A percentile compares a stretch with the other conserved stretches of the same genome.
phyloP scores from a whole-genome alignment of 2,888 invertebrate species.

The Sarcophaga subvicina region DNA sequence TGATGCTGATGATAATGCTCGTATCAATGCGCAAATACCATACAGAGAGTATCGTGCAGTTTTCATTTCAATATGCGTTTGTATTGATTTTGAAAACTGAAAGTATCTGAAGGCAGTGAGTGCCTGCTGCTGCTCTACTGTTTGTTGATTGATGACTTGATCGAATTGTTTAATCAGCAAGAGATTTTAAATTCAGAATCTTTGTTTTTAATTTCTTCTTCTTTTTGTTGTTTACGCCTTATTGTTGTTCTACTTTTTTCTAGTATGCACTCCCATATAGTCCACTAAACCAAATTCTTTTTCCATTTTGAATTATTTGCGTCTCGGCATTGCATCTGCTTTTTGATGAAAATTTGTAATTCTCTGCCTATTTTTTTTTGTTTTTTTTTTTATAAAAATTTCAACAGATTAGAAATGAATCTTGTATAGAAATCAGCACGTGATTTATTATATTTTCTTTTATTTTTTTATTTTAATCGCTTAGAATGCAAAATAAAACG shows the following conservation, averaged over 20 bases:
- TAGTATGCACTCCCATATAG: constrained; percentile 29
- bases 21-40: too few species aligned
- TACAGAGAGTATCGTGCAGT: too few species aligned
- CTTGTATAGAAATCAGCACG: constrained; percentile 44
- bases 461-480: too few species aligned
- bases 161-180: too few species aligned
- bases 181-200: too few species aligned
- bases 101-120: too few species aligned
- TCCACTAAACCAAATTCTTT: constrained; percentile 59
- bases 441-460: constrained; percentile 33
- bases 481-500: constrained; percentile 27
- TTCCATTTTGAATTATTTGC: constrained; percentile 20
- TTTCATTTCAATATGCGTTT: too few species aligned
- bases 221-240: constrained; percentile 53
- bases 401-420: constrained; percentile 22
- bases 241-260: constrained; percentile 57
- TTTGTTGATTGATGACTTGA: too few species aligned
- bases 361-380: background rate
- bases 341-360: constrained; percentile 23
- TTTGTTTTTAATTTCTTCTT: background rate
- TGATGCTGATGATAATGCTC: too few species aligned
- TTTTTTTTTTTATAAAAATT: constrained; percentile 20
- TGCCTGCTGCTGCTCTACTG: too few species aligned
- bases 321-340: background rate
- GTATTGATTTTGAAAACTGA: too few species aligned